Conservation (phyloP, 2,113 vertebrate genomes). For the Ctenomys sociabilis region DNA sequence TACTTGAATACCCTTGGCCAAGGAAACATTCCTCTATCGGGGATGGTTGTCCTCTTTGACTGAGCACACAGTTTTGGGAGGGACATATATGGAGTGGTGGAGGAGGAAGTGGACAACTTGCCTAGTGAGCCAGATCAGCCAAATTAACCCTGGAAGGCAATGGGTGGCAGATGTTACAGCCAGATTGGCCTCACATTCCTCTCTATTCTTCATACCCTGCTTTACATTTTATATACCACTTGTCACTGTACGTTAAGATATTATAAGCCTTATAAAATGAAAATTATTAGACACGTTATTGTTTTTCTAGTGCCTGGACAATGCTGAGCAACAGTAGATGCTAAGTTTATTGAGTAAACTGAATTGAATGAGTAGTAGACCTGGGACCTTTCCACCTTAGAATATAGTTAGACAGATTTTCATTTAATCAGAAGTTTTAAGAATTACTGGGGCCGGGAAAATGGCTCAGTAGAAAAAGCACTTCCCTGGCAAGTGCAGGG, state of each 20-base stretch:
- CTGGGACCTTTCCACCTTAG: background rate
- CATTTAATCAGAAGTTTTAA: constrained; percentile 21
- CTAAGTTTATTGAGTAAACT: background rate
- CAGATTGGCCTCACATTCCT: background rate
- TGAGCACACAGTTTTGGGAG: background rate
- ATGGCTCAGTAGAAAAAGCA: too few species aligned
- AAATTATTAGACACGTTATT: background rate
- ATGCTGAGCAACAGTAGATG: background rate
- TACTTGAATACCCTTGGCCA: background rate
- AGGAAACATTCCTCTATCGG: background rate
- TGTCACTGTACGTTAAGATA: background rate
- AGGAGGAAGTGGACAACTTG: background rate
- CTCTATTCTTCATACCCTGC: background rate
- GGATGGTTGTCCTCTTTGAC: background rate
- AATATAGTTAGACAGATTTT: background rate
- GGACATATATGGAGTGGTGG: background rate
- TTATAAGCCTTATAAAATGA: background rate
- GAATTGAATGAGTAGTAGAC: background rate
- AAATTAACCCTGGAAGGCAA: background rate
- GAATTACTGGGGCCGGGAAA: too few species aligned
- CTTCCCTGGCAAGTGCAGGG: too few species aligned
- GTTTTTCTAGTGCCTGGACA: background rate
- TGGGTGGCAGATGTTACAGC: background rate
- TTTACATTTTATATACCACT: background rate
- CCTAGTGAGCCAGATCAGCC: background rate